Percentiles rank a stretch among this genome's conserved stretches.
Conservation (phyloP, 2,888 invertebrate genomes). For the Megamerina dolium region DNA sequence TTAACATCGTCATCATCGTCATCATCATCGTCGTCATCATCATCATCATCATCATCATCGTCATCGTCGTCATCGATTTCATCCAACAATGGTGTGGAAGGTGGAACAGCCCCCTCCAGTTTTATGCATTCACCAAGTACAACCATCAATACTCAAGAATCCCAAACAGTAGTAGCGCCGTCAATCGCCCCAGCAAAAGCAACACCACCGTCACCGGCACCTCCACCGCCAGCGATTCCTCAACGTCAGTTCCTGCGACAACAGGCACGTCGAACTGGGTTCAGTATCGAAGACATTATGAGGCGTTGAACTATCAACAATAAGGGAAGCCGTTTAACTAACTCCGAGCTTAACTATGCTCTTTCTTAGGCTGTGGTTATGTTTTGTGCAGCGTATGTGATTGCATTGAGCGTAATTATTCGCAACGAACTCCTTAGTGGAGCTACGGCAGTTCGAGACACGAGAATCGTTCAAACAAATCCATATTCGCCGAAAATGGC, state of each 20-base stretch:
- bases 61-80: slow-evolving; percentile 25
- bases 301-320: slow-evolving; percentile 64
- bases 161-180: neutral
- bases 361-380: too few species aligned
- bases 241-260: too few species aligned
- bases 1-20: slow-evolving; percentile 21
- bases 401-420: too few species aligned
- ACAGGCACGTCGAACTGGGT: slow-evolving; percentile 68
- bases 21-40: slow-evolving; percentile 46
- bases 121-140: neutral
- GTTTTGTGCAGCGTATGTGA: too few species aligned
- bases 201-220: slow-evolving; percentile 25
- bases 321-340: too few species aligned
- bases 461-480: too few species aligned
- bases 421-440: too few species aligned
- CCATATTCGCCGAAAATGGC: too few species aligned
- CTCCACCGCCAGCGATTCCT: too few species aligned
- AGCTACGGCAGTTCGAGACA: too few species aligned
- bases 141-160: neutral
- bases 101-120: neutral
- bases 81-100: neutral
- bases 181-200: slow-evolving; percentile 23
- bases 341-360: too few species aligned
- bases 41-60: slow-evolving; percentile 14
- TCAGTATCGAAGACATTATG: slow-evolving; percentile 89